Base-by-base conservation (phyloP, 2,888 invertebrate species). In the Trichopria drosophilae region DNA sequence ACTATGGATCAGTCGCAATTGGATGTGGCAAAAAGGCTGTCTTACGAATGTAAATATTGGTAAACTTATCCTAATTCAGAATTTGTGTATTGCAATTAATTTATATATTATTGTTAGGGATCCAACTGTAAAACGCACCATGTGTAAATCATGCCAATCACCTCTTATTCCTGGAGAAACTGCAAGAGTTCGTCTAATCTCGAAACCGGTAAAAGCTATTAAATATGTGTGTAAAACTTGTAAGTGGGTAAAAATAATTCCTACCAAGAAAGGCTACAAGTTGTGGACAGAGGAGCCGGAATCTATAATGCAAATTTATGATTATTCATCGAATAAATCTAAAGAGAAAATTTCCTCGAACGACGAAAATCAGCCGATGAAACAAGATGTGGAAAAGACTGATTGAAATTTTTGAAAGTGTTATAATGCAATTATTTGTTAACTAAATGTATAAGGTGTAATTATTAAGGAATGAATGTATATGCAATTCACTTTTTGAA, bases 11-110 rank as follows among this genome's bases (percentile, higher is more conserved):
- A 57, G 69, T 81, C 3, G 76, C 82, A 59, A 67, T 79, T 7
- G 80, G 77, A 62, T 79, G 84, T 46, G 82, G 80, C 0, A 82
- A 81, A 68, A 84, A 83, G 68, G 79, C 80, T 68, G 81, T 83
- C n/a, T 63, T 81, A 26, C 78, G 82, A 75, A 78, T 83, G 81
- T 82, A 73, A 78, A 78, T 55, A 51, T 39, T 10, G 9, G 12
- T 13, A 31, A 41, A 3, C 31, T 40, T 75, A 15, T 13, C 28
- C 29, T 31, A 20, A 32, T 62, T 40, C n/a, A 43, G 18, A 28
- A 36, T 36, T 36, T 19, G 18, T 34, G 35, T 7, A 37, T 15
- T 39, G 45, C 7, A 10, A 16, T 46, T 7, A 31, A 18, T 15
- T 13, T n/a, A n/a, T n/a, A n/a, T 4, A 29, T 53, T 53, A 32